Base-by-base conservation (phyloP, 2,888 invertebrate genomes). In the Hypselothyrea guttata region DNA sequence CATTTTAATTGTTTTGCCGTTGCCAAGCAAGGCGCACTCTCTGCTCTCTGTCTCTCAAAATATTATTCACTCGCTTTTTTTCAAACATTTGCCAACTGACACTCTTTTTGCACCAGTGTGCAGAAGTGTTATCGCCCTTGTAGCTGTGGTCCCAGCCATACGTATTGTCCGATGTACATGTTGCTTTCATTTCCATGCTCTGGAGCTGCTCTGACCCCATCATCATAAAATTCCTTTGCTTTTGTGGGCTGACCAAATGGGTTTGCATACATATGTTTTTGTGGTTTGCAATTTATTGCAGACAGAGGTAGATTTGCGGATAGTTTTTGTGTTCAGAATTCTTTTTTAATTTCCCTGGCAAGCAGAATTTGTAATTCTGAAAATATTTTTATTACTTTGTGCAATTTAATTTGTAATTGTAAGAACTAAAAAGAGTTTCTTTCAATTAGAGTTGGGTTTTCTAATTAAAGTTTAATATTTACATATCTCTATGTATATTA, bases 1-100 rank as follows among this genome's bases (percentile, higher is more conserved):
- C 56, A 58, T 64, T 82, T 75, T 73, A 75, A 75, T 72, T 75
- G 74, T 75, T 75, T 75, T 70, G 53, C 72, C 52, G 48, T 48
- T 54, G 38, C 51, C 38, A 11, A 41, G 54, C 59, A 51, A 46
- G 28, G 40, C 38, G 59, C 46, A 41, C 38, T 47, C 45, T 33
- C 55, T 9, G n/a, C 34, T 48, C 66, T 61, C 45, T 27, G 52
- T 47, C 46, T 51, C 46, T 46, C 35, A 37, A 38, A 56, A 47
- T 16, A 33, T 42, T 45, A 35, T 31, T 33, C 11, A 7, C 8
- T 7, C 8, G 0, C 34, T 42, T 41, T 31, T 34, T 37, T 34
- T 28, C 48, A 33, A 54, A 63, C 59, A 63, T 59, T 54, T 49
- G 41, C 48, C 35, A 56, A 47, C 53, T 48, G 52, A 45, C 68